Evolutionary conservation across 2,113 vertebrate species (phyloP), one percentile per base, ranked within the genome.

Genomic region (Daboia siamensis): DNA sequence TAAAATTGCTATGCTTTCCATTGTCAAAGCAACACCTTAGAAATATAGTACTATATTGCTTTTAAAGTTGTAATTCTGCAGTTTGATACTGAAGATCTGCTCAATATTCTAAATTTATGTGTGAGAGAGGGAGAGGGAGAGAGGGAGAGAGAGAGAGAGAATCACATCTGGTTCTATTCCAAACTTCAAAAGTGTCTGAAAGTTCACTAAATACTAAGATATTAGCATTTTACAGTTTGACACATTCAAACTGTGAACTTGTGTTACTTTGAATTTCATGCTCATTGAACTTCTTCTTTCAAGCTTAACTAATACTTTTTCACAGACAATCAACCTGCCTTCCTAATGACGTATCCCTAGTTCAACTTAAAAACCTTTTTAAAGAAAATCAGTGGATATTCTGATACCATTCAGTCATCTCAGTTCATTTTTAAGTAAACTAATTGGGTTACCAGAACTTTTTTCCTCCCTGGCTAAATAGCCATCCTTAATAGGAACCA

Each of bases 241-340:
- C 57, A 24, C 15, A 23, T 80, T 57, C 92, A 92, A 89, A 29
- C 91, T 94, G 94, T 0, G 0, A 69, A 91, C 92, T 94, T 91
- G 89, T 57, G 57, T 54, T 92, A 56, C 91, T 89, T 23, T 80
- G 90, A 93, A 93, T 95, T 93, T 94, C 89, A 93, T 92, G 59
- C 91, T 94, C 93, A 94, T 5, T 90, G 92, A 93, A 20, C 90
- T 92, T 92, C 94, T 90, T 64, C 64, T 93, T 93, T 94, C 91
- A 96, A 93, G 91, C 91, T 91, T 95, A 94, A 92, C 93, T 91
- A 91, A 84, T 86, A n/a, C 88, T 86, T 92, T 94, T 94, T 91
- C 89, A 94, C 92, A 93, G 92, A 92, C 74, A 94, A 89, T 92
- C 91, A 95, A 92, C 51, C 84, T 94, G 93, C 46, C 39, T 94